A percentile compares a stretch with the other conserved stretches of the same genome.
These are phyloP conservation scores for Cuculus canorus DNA, from an alignment of 2,797 vertebrate species.

Conservation along the genomic window DNA sequence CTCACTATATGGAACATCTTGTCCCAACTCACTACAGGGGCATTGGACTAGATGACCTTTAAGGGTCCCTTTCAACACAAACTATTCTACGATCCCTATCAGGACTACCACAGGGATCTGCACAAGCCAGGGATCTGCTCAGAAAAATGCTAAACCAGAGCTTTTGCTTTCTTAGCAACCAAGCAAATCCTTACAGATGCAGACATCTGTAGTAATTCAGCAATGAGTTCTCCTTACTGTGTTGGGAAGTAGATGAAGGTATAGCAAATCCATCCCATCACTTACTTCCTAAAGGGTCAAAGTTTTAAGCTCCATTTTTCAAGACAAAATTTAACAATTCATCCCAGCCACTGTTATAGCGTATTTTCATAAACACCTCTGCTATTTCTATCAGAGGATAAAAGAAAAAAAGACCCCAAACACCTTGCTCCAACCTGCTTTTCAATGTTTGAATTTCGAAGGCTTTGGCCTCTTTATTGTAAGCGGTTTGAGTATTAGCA, in stretches of 20 bases:
- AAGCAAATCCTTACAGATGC: background rate
- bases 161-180: background rate
- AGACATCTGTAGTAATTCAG: no score
- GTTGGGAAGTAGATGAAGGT: background rate
- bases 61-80: no score
- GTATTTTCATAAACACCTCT: background rate
- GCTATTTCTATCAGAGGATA: background rate
- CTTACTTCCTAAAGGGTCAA: background rate
- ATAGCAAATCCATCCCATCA: background rate
- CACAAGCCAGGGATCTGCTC: background rate
- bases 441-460: background rate
- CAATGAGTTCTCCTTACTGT: background rate
- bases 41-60: no score
- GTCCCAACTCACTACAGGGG: no score
- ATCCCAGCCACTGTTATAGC: background rate
- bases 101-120: background rate
- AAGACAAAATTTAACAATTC: background rate
- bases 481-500: background rate
- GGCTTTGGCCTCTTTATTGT: background rate
- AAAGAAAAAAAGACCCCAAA: background rate
- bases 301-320: background rate
- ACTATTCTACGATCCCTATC: no score
- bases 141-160: background rate
- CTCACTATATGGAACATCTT: no score
- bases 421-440: background rate